Conservation (phyloP, 30 jellyfish, hydroid and myxozoan species). For the Morbakka virulenta region DNA sequence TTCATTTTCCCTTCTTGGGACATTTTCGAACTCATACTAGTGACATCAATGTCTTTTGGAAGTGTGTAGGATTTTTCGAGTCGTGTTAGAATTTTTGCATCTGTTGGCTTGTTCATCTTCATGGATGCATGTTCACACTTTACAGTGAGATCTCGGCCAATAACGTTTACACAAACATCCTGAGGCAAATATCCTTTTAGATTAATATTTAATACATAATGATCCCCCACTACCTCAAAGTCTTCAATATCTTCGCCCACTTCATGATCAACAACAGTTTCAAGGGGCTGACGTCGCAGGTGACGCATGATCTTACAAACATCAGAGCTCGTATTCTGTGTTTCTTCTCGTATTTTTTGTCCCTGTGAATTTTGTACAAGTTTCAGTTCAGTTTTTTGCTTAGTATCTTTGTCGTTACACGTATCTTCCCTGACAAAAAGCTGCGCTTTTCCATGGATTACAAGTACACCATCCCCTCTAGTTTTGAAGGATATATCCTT, state of each 20-base stretch:
- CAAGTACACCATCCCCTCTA: slow-evolving; percentile 63
- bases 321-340: background rate
- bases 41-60: slow-evolving; percentile 58
- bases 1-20: slow-evolving; percentile 49
- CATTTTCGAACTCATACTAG: slow-evolving; percentile 60
- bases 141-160: slow-evolving; percentile 57
- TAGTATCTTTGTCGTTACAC: background rate
- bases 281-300: background rate
- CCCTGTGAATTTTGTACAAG: background rate
- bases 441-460: slow-evolving; percentile 56
- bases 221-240: slow-evolving; percentile 50
- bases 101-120: slow-evolving; percentile 35
- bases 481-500: slow-evolving; percentile 58
- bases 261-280: background rate
- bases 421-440: background rate
- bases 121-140: slow-evolving; percentile 35
- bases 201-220: slow-evolving; percentile 48
- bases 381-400: background rate
- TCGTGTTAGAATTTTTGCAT: slow-evolving; percentile 43
- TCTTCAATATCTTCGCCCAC: slow-evolving; percentile 15
- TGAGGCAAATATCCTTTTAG: slow-evolving; percentile 64
- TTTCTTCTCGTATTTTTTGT: background rate
- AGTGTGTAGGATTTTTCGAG: slow-evolving; percentile 43
- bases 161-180: slow-evolving; percentile 65
- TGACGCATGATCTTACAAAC: background rate